Conservation (phyloP, 2,113 vertebrate species). For the Neodon shergylaensis region DNA sequence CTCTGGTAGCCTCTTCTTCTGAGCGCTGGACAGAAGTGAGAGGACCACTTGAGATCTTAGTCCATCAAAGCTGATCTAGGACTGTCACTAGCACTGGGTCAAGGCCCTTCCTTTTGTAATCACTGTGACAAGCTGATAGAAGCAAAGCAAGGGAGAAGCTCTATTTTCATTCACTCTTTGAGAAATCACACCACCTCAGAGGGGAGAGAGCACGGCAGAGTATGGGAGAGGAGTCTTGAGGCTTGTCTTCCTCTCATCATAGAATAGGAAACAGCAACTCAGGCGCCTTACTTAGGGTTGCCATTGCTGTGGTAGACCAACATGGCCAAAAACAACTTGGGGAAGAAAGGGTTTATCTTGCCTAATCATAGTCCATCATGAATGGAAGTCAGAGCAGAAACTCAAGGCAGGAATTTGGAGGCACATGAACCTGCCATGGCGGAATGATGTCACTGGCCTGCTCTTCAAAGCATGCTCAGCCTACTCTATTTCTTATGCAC, state of each 20-base stretch:
- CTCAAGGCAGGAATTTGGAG: neutral
- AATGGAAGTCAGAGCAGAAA: neutral
- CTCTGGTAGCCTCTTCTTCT: rapidly evolving
- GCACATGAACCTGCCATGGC: too few relatives aligned
- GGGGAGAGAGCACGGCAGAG: neutral
- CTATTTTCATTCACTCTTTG: neutral
- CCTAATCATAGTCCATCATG: neutral
- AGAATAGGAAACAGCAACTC: neutral
- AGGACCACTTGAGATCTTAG: neutral
- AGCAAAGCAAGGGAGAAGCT: neutral
- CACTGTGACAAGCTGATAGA: neutral
- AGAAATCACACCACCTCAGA: neutral
- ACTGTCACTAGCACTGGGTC: neutral
- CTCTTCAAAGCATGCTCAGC: too few relatives aligned
- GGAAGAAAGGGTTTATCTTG: neutral
- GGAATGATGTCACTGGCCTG: neutral
- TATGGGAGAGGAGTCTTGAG: neutral
- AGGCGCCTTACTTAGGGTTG: neutral
- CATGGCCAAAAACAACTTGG: neutral
- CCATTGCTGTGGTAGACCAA: neutral
- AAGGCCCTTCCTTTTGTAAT: neutral
- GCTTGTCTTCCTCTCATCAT: neutral
- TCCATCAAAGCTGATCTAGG: rapidly evolving
- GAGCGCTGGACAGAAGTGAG: neutral
- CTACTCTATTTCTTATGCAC: neutral